Evolutionary conservation across 2,113 vertebrate genomes (phyloP).

Genomic region (Boulengerochromis microlepis): DNA sequence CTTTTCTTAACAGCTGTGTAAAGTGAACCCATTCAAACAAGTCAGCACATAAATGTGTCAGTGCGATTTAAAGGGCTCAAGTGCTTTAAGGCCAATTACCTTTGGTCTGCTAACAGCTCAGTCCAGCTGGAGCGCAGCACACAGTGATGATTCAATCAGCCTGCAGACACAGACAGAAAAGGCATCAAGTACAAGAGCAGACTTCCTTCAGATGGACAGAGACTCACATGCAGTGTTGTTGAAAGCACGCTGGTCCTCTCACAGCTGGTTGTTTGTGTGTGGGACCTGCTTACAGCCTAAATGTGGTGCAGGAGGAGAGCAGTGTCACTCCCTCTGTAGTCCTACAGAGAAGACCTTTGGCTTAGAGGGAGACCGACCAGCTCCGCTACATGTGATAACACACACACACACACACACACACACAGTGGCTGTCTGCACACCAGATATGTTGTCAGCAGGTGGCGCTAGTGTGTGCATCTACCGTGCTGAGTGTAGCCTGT

Average conservation of each 20-base stretch:
- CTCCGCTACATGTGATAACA: not conserved
- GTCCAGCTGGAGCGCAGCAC: conserved; percentile 3
- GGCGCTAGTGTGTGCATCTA: conserved; percentile 28
- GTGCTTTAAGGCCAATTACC: conserved; percentile 5
- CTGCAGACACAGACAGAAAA: conserved; percentile 14
- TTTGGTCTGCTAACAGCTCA: conserved; percentile 36
- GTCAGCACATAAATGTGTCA: not conserved
- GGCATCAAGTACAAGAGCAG: not conserved
- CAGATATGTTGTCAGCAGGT: conserved; percentile 31
- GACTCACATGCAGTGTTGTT: not conserved
- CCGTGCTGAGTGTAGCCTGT: conserved; percentile 15
- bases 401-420: not conserved
- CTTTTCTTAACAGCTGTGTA: not conserved
- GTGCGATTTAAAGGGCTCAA: not conserved
- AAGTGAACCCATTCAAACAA: not conserved
- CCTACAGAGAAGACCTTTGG: not conserved
- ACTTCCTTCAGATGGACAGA: not conserved
- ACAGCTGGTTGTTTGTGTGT: not conserved
- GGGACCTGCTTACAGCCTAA: not conserved
- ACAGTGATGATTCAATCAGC: not conserved
- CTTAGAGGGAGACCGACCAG: not conserved
- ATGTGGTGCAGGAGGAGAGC: not conserved
- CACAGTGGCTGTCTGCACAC: conserved; percentile 17
- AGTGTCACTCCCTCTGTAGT: not conserved
- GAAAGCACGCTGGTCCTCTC: not conserved